A percentile compares a stretch with the other conserved stretches of the same genome.
Evolutionary conservation across 1,140 invertebrate genomes (phyloP).

Genomic region (Drosophila grimshawi): DNA sequence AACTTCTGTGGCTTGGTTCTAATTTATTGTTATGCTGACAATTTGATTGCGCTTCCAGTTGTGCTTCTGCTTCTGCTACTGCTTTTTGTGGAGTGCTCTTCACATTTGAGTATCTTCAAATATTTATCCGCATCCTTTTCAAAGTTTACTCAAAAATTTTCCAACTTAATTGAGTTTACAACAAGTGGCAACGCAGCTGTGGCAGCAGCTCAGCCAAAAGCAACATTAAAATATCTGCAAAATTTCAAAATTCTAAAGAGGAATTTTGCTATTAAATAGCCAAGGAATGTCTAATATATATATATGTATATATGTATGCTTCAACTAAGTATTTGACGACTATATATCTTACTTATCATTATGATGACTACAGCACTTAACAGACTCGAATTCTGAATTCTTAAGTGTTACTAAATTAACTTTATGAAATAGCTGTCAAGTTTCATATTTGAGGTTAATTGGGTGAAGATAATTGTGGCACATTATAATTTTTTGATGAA

Average conservation of each 20-base stretch:
- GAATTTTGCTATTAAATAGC: slow-evolving; percentile 25
- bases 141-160: slow-evolving; percentile 50
- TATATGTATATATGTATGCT: background rate
- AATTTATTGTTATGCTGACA: slow-evolving; percentile 73
- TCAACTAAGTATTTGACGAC: background rate
- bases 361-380: background rate
- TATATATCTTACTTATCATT: no score
- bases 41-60: slow-evolving; percentile 66
- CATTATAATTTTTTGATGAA: no score
- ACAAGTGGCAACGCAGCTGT: slow-evolving; percentile 45
- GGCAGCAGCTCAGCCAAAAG: background rate
- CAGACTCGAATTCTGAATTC: background rate
- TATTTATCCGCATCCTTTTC: slow-evolving; percentile 64
- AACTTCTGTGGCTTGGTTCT: slow-evolving; percentile 38
- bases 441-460: no score
- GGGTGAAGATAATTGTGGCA: background rate
- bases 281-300: background rate
- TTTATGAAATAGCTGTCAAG: background rate
- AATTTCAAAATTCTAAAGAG: background rate
- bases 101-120: slow-evolving; percentile 60
- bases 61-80: background rate
- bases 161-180: slow-evolving; percentile 71
- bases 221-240: background rate
- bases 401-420: background rate
- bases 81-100: slow-evolving; percentile 8